Evolutionary conservation across 1,140 invertebrate genomes (phyloP), one percentile per base, ranked within the genome.

Genomic region (Pogonomyrmex californicus): DNA sequence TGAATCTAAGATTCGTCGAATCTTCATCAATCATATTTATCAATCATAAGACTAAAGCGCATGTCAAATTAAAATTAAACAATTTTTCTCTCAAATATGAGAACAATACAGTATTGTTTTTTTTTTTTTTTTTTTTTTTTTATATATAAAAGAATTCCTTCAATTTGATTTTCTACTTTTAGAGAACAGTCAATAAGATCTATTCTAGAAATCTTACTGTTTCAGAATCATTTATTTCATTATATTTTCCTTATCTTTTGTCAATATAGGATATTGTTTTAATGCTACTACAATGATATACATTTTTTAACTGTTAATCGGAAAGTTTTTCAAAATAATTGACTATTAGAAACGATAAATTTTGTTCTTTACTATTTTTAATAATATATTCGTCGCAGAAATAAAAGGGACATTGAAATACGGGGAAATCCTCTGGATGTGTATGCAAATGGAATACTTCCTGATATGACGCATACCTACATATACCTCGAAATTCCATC

Each of bases 371-470:
- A n/a, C 2, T 4, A 1, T 41, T 63, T 36, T 81, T 56, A 56
- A 3, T n/a, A 17, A 79, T 9, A 49, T 49, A 44, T 44, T 81
- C 12, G 4, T 66, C n/a, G 12, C 12, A 44, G 47, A 17, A 49
- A 17, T 44, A 23, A 6, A 2, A 30, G 2, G 5, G 4, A 79
- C 1, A 9, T 54, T 44, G 2, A 14, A 41, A 41, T 65, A 12
- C 5, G 3, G n/a, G 7, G 5, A 56, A 41, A 36, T 79, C n/a
- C 14, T 33, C 30, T 36, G 2, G 3, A 7, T 4, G 5, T 3
- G 3, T 38, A 54, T 66, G 17, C 44, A 78, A 66, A 81, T 81
- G 12, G 3, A 5, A 38, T 38, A 38, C 38, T 78, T 66, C 12
- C 62, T 68, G 23, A 56, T 56, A 14, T 47, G 14, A 58, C 33